Evolutionary conservation across 2,797 vertebrate species (phyloP), one percentile per base, ranked within the genome.

Genomic region (Poliocrania exsul): DNA sequence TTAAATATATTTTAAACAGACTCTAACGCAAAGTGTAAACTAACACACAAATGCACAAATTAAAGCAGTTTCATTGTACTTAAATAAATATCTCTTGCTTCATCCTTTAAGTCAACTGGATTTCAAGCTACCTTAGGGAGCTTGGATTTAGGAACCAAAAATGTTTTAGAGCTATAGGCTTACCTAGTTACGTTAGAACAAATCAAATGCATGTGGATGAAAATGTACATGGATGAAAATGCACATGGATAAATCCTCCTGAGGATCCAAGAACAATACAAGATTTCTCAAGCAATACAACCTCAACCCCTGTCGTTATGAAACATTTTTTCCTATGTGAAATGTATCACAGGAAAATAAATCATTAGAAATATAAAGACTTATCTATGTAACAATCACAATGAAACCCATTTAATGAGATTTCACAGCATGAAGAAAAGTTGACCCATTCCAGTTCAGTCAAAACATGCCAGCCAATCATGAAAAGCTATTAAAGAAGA

Each of bases 391-490:
- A 89, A 85, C 67, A 79, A 58, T 88, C 64, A 92, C 60, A 92
- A 19, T 47, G 64, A 95, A 95, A 87, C 19, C 44, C 33, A 1
- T 73, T 93, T 92, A 95, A 95, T 95, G 64, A 91, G 71, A 90
- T 91, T 94, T 95, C 88, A 93, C 71, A 95, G 86, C 84, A 58
- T 1, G 3, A 78, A 90, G 66, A 81, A 53, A 93, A 67, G 71
- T 95, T 90, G 38, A 46, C 64, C 70, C 66, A 65, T 87, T 93
- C 81, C 69, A 70, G 38, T 85, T 89, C 75, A 95, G 96, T 93
- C 92, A 96, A 94, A 97, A 95, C 81, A 93, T 95, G 92, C 67
- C 94, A 97, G 49, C 78, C 78, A 89, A 44, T 90, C 78, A 37
- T 81, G 74, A 94, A 85, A 94, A 95, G 71, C 67, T 90, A 79